Conservation (phyloP, 35 echinoderm and acorn worm genomes). For the Stichopus chloronotus region DNA sequence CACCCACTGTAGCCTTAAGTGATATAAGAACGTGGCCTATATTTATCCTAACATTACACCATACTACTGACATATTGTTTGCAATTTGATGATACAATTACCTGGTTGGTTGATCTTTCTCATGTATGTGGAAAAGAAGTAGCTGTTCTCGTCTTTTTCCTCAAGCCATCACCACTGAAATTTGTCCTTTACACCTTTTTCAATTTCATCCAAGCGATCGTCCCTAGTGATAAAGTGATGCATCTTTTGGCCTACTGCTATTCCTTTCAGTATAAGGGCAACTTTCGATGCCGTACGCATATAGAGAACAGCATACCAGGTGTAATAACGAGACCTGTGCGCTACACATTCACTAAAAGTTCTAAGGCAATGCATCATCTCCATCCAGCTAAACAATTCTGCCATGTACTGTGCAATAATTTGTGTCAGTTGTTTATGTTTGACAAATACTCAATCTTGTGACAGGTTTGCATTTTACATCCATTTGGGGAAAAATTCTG, state of each 20-base stretch:
- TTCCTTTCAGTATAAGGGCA: neutral
- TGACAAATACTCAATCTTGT: neutral
- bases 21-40: neutral
- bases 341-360: neutral
- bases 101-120: neutral
- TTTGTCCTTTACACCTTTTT: neutral
- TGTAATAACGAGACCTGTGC: neutral
- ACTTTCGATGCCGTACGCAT: neutral
- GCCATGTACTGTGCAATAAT: neutral
- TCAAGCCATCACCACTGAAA: neutral
- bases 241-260: neutral
- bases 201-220: neutral
- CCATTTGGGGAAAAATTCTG: neutral
- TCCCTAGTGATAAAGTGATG: neutral
- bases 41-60: neutral
- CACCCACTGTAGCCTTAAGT: neutral
- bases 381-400: neutral
- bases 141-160: neutral
- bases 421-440: neutral
- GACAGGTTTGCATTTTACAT: neutral
- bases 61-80: neutral
- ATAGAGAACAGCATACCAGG: neutral
- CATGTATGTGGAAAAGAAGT: conserved; percentile 19
- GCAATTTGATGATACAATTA: conserved; percentile 1
- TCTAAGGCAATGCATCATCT: neutral